Evolutionary conservation across 2,888 invertebrate genomes (phyloP).

Genomic region (Cyclophora punctaria): DNA sequence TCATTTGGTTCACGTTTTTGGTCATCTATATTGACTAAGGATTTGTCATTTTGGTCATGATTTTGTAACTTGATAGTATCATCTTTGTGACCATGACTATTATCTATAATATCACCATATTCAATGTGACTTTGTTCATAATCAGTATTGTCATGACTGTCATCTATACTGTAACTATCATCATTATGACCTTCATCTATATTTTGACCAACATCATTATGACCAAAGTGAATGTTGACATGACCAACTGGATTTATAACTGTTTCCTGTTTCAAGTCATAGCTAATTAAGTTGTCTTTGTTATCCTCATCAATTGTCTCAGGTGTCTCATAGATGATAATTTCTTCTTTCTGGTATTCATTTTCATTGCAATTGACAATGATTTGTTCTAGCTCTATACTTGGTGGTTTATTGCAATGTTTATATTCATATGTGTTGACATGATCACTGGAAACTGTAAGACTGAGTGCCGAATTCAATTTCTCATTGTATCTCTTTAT

Average conservation of each 20-base stretch:
- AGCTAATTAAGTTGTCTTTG: too few relatives aligned
- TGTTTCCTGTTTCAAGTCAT: background rate
- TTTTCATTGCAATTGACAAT: slow-evolving; percentile 2
- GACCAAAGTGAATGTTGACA: too few relatives aligned
- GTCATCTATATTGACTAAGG: too few relatives aligned
- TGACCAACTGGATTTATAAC: background rate
- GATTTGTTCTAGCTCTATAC: slow-evolving; percentile 14
- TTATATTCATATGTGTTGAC: slow-evolving; percentile 29
- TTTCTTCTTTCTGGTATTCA: background rate
- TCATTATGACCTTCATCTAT: background rate
- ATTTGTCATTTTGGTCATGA: too few relatives aligned
- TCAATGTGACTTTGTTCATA: background rate
- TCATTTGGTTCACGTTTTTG: too few relatives aligned
- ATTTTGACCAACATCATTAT: too few relatives aligned
- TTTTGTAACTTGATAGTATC: background rate
- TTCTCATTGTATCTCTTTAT: slow-evolving; percentile 31
- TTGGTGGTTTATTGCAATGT: slow-evolving; percentile 13
- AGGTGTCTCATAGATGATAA: background rate
- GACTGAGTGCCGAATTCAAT: slow-evolving; percentile 29
- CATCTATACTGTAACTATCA: background rate
- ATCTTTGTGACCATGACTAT: slow-evolving; percentile 1
- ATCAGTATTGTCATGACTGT: background rate
- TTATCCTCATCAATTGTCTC: background rate
- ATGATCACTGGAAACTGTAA: slow-evolving; percentile 24
- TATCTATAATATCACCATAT: background rate